Evolutionary conservation across 2,797 vertebrate species (phyloP).

Genomic region (Ptychadena robeensis): DNA sequence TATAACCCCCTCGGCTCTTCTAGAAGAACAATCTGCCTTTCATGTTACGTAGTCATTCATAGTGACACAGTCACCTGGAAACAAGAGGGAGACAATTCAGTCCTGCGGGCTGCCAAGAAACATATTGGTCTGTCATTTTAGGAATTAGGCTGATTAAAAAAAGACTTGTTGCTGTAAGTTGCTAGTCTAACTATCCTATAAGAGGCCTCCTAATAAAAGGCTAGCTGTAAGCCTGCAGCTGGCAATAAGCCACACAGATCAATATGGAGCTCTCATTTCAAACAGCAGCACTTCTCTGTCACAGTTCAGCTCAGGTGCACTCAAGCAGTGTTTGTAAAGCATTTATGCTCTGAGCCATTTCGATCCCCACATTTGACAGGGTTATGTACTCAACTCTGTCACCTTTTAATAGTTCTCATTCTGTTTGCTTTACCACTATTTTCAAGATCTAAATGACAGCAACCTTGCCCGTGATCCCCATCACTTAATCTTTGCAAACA

Average conservation of each 20-base stretch:
- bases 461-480: slow-evolving; percentile 36
- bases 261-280: slow-evolving; percentile 59
- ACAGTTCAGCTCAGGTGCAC: slow-evolving; percentile 62
- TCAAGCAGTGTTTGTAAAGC: slow-evolving; percentile 64
- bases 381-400: slow-evolving; percentile 65
- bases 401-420: slow-evolving; percentile 69
- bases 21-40: slow-evolving; percentile 61
- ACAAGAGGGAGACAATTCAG: slow-evolving; percentile 57
- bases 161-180: slow-evolving; percentile 57
- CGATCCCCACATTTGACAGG: slow-evolving; percentile 60
- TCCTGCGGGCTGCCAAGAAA: slow-evolving; percentile 60
- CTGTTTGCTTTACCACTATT: slow-evolving; percentile 69
- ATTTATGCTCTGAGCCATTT: slow-evolving; percentile 65
- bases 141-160: slow-evolving; percentile 56
- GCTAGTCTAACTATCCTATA: slow-evolving; percentile 49
- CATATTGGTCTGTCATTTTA: slow-evolving; percentile 65
- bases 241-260: slow-evolving; percentile 42
- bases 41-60: slow-evolving; percentile 65
- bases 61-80: slow-evolving; percentile 66
- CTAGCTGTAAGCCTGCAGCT: slow-evolving; percentile 47
- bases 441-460: slow-evolving; percentile 51
- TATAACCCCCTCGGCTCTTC: slow-evolving; percentile 67
- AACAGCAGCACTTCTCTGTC: slow-evolving; percentile 59
- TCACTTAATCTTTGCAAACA: background rate
- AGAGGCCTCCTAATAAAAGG: slow-evolving; percentile 20